A percentile compares a stretch with the other conserved stretches of the same genome.
Evolutionary conservation across 2,113 vertebrate genomes (phyloP).

Genomic region (Oceanites oceanicus): DNA sequence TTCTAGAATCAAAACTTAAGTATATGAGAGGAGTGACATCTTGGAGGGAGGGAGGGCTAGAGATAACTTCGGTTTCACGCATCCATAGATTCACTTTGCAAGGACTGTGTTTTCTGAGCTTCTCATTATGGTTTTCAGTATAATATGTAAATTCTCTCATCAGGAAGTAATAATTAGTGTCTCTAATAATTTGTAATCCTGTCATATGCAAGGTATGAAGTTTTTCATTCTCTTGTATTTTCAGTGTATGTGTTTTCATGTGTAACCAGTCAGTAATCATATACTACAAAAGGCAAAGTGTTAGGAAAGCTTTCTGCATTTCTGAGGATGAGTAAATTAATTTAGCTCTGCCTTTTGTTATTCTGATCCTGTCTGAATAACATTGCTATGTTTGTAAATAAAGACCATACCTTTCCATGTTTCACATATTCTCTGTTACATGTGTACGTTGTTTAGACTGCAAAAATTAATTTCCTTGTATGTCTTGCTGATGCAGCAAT

Average conservation of each 20-base stretch:
- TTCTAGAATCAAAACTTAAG: neutral
- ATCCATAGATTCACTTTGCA: neutral
- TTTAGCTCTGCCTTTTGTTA: neutral
- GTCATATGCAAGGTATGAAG: accelerated
- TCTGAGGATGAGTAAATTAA: neutral
- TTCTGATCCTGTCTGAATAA: neutral
- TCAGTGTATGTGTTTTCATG: neutral
- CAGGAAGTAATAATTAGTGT: neutral
- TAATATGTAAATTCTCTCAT: neutral
- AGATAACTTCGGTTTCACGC: neutral
- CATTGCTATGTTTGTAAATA: neutral
- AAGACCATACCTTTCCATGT: neutral
- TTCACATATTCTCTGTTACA: neutral
- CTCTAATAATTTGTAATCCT: neutral
- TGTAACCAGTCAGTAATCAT: neutral
- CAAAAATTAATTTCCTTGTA: neutral
- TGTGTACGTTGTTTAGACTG: neutral
- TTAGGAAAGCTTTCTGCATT: neutral
- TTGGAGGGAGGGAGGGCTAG: neutral
- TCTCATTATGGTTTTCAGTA: neutral
- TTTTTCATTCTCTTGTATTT: neutral
- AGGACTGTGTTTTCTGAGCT: neutral
- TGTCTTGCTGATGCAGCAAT: neutral
- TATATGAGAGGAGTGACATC: neutral
- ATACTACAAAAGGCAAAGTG: neutral